Conservation (phyloP, 2,113 vertebrate genomes). For the Engraulis encrasicolus region DNA sequence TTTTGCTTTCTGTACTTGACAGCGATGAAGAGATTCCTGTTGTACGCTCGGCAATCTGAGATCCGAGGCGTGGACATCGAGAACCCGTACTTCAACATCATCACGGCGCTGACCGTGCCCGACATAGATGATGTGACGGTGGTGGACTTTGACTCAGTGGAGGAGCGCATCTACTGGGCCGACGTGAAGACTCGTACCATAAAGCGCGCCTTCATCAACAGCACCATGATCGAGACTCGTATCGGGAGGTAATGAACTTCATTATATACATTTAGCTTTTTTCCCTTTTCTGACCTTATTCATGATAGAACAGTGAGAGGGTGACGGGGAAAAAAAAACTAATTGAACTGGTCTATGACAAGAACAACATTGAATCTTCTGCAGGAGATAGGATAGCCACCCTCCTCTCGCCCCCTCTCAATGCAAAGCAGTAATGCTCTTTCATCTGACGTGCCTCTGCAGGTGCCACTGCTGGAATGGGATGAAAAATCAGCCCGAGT, state of each 20-base stretch:
- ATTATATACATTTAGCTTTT: too few relatives aligned
- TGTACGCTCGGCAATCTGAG: constrained; percentile 84
- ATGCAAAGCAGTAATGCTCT: background rate
- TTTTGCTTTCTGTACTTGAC: constrained; percentile 14
- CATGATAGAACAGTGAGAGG: too few relatives aligned
- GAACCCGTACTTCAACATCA: constrained; percentile 89
- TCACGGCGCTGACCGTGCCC: constrained; percentile 86
- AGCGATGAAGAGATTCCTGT: constrained; percentile 87
- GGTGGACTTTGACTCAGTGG: constrained; percentile 83
- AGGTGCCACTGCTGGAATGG: background rate
- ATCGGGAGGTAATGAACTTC: constrained; percentile 89
- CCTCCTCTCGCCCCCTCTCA: background rate
- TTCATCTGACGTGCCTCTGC: background rate
- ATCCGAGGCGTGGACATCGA: constrained; percentile 87
- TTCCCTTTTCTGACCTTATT: too few relatives aligned
- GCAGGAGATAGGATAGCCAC: too few relatives aligned
- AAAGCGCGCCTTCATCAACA: constrained; percentile 86
- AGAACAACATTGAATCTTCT: too few relatives aligned
- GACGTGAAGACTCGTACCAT: constrained; percentile 87
- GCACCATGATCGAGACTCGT: constrained; percentile 83
- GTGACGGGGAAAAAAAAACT: too few relatives aligned
- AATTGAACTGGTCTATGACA: too few relatives aligned
- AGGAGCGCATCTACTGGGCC: constrained; percentile 87
- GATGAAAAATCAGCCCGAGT: too few relatives aligned
- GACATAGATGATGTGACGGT: constrained; percentile 87